A percentile compares a stretch with the other conserved stretches of the same genome.
phyloP scores from a whole-genome alignment of 2,113 vertebrate genomes.

The Paramormyrops kingsleyae region DNA sequence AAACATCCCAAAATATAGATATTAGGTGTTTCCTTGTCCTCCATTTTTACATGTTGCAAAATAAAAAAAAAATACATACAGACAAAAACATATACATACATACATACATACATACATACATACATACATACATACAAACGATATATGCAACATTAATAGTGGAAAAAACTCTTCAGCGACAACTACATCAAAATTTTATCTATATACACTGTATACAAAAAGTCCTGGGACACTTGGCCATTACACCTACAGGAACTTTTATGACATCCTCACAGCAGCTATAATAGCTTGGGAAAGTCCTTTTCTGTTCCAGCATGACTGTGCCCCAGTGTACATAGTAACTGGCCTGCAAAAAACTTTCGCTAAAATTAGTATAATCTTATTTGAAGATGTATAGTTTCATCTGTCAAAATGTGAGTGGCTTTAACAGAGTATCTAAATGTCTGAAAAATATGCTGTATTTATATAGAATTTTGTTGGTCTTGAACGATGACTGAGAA shows the following conservation, averaged over 20 bases:
- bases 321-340: no score
- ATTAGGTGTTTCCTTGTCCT: background rate
- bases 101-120: background rate
- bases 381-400: background rate
- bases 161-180: no score
- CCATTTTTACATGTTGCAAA: background rate
- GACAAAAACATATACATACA: background rate
- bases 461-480: background rate
- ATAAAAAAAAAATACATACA: background rate
- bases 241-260: no score
- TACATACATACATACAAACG: background rate
- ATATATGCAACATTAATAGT: no score
- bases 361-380: background rate
- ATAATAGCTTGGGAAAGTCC: no score
- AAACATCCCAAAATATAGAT: background rate
- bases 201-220: no score
- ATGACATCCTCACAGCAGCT: no score
- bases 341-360: background rate
- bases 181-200: no score
- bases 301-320: no score
- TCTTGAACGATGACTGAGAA: background rate
- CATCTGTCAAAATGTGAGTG: background rate
- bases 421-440: background rate
- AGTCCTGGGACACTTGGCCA: no score
- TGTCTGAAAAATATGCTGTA: background rate